These are phyloP conservation scores for Campylomormyrus numenius DNA, from an alignment of 2,113 vertebrate genomes.

Conservation along the genomic window DNA sequence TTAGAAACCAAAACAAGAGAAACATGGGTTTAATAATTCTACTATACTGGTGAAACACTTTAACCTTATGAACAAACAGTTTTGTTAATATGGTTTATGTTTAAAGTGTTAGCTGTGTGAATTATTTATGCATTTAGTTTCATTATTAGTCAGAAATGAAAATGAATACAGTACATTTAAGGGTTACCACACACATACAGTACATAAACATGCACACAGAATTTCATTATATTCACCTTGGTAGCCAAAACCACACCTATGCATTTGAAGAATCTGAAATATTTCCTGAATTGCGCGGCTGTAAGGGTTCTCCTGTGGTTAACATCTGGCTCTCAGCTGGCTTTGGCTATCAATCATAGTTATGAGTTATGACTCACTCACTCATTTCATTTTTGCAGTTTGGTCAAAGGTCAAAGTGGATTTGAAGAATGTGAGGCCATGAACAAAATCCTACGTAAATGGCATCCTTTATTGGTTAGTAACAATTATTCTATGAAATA, in stretches of 20 bases:
- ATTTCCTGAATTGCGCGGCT: conserved; percentile 28
- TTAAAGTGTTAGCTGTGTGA: background rate
- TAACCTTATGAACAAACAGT: background rate
- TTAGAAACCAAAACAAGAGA: background rate
- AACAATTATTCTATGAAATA: background rate
- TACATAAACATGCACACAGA: conserved; percentile 21
- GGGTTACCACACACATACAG: conserved; percentile 2
- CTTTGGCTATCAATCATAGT: conserved; percentile 5
- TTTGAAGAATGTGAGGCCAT: conserved; percentile 7
- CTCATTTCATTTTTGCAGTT: conserved; percentile 22
- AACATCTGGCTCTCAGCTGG: conserved; percentile 33
- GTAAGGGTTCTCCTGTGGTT: conserved; percentile 12
- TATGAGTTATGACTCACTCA: conserved; percentile 25
- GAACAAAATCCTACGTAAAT: conserved; percentile 4
- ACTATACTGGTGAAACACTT: background rate
- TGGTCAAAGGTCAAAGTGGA: background rate
- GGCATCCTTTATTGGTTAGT: background rate
- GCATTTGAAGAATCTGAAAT: conserved; percentile 20
- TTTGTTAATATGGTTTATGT: background rate
- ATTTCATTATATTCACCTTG: background rate
- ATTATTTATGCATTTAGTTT: conserved; percentile 8
- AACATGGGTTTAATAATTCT: background rate
- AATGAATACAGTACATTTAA: background rate
- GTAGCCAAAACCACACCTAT: conserved; percentile 5
- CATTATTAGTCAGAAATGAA: background rate